Conservation (phyloP, 2,797 vertebrate genomes). For the Neoniphon sammara region DNA sequence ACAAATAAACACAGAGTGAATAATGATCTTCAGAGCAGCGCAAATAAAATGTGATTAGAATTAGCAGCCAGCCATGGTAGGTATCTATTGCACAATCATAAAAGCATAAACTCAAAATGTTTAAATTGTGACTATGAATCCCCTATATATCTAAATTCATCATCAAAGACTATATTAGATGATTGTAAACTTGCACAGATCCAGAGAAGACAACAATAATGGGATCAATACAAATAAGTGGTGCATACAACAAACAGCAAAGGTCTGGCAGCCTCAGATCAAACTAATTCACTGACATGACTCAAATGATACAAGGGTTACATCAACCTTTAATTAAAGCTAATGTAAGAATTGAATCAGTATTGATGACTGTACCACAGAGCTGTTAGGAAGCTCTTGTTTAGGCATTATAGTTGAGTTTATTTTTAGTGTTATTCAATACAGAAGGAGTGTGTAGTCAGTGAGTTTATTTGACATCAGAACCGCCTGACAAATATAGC, state of each 20-base stretch:
- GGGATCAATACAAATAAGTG: not conserved
- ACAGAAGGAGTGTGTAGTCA: too few species aligned
- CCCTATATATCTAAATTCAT: not conserved
- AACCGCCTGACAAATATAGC: too few species aligned
- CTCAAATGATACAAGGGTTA: too few species aligned
- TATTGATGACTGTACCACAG: not conserved
- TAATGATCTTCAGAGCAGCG: not conserved
- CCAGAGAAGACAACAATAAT: not conserved
- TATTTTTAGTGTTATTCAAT: too few species aligned
- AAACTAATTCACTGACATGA: too few species aligned
- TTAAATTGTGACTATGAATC: not conserved
- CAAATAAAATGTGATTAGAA: not conserved
- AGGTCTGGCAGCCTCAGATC: too few species aligned
- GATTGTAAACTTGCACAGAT: not conserved
- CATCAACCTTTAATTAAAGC: not conserved
- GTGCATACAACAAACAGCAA: too few species aligned
- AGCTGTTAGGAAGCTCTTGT: not conserved
- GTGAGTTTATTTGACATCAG: too few species aligned
- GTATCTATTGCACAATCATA: not conserved
- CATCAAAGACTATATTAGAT: not conserved
- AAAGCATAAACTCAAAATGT: not conserved
- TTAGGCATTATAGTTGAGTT: not conserved
- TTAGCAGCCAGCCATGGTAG: not conserved
- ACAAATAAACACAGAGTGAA: not conserved
- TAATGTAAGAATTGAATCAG: not conserved